Base-by-base conservation (phyloP, 2,797 vertebrate species). In the Enteromius viviparus region DNA sequence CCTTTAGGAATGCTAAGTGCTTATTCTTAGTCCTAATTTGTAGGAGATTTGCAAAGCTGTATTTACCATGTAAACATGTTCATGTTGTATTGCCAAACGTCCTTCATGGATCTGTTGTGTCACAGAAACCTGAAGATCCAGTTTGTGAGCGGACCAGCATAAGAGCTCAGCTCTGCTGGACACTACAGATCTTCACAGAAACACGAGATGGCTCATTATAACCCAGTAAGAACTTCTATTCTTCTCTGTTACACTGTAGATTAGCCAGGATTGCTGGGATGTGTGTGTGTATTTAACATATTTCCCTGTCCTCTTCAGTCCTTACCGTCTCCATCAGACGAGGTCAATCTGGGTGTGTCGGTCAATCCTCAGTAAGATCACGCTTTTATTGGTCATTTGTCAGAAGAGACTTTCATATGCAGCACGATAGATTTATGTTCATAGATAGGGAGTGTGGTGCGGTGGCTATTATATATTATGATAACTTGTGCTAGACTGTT, bases 281-380 rank as follows among this genome's bases (percentile, higher is more conserved):
- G 42, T 1, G 23, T 65, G 42, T 1, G 37, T 40, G 37, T 37
- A 6, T 45, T 70, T 74, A 51, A 34, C 5, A 29, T 21, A 12
- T 83, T 55, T 71, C 64, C 0, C 34, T 65, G 85, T 88, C 65
- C 88, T 65, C 89, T 89, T 81, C 86, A 95, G 95, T 85, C 93
- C 87, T 64, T 87, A 77, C 87, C 89, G 21, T 66, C 93, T 3
- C 81, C 95, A 86, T 89, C 93, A 45, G 92, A 93, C 71, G 96
- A 96, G 74, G 97, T 99, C 93, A 98, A 98, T 91, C 94, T 99
- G 15, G 98, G 98, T 84, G 97, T 96, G 82, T 98, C 98, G 47
- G 98, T 96, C 81, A 98, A 99, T 89, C 97, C 97, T 87, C 96
- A 99, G 98, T 99, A 92, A 97, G 98, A 96, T 84, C 14, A 64